phyloP scores from a whole-genome alignment of 2,113 vertebrate species.

The Syngnathoides biaculeatus region DNA sequence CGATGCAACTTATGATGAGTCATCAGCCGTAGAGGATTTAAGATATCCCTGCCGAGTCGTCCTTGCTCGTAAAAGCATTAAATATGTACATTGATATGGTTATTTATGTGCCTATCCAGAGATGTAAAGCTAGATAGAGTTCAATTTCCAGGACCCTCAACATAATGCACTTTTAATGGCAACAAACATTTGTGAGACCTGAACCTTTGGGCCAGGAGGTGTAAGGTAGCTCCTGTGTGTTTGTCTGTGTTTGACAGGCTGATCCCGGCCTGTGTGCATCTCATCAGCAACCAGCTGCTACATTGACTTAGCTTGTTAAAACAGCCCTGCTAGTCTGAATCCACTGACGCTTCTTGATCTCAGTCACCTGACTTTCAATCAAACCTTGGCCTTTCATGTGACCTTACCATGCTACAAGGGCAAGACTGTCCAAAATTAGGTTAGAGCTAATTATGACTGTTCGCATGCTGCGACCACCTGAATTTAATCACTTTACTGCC shows the following conservation, averaged over 20 bases:
- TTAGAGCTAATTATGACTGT: background rate
- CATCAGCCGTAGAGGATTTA: slow-evolving; percentile 27
- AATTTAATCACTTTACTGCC: slow-evolving; percentile 44
- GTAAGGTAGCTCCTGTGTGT: background rate
- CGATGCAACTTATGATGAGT: slow-evolving; percentile 39
- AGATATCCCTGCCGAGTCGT: slow-evolving; percentile 11
- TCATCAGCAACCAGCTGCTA: slow-evolving; percentile 46
- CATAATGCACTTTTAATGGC: slow-evolving; percentile 2
- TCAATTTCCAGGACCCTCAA: background rate
- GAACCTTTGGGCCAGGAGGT: background rate
- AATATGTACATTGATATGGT: background rate
- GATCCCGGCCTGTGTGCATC: slow-evolving; percentile 47
- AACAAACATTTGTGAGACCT: background rate
- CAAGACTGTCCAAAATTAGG: background rate
- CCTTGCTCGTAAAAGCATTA: slow-evolving; percentile 9
- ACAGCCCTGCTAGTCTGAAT: slow-evolving; percentile 36
- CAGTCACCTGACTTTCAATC: slow-evolving; percentile 3
- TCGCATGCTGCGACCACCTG: slow-evolving; percentile 12
- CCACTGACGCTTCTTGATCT: slow-evolving; percentile 15
- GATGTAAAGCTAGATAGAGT: background rate
- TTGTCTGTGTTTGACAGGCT: slow-evolving; percentile 36
- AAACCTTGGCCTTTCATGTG: background rate
- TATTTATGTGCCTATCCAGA: background rate
- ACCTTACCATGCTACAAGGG: background rate
- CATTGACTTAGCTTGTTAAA: slow-evolving; percentile 59